Conservation (phyloP, 2,113 vertebrate species). For the Rhodinocichla rosea region DNA sequence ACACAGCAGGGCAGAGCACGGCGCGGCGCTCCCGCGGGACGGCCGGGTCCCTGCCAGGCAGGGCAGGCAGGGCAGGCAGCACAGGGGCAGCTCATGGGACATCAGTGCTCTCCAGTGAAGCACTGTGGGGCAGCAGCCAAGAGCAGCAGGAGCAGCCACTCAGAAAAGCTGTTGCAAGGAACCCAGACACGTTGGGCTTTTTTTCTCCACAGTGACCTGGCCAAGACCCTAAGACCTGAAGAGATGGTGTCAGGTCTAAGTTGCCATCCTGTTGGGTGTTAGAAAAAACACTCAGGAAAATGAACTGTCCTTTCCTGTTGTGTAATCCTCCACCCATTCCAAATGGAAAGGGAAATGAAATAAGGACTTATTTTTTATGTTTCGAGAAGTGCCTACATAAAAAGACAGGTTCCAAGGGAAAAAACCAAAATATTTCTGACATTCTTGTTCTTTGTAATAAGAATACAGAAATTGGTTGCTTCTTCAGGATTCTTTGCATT, state of each 20-base stretch:
- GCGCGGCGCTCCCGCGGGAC: rapidly evolving
- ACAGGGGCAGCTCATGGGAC: background rate
- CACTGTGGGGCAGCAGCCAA: background rate
- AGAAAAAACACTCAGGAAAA: background rate
- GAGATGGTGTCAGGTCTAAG: background rate
- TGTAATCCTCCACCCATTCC: background rate
- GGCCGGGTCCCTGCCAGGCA: background rate
- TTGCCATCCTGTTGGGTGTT: background rate
- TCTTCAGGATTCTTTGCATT: constrained; percentile 11
- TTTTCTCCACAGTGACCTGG: background rate
- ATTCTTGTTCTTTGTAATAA: background rate
- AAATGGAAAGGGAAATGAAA: background rate
- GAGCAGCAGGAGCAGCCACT: background rate
- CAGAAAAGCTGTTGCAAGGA: background rate
- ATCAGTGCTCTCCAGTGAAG: background rate
- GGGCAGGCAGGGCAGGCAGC: background rate
- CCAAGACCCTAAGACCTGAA: background rate
- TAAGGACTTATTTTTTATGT: background rate
- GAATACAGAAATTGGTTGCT: background rate
- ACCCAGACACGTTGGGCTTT: background rate
- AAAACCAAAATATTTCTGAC: background rate
- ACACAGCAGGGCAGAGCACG: background rate
- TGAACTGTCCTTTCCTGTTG: background rate
- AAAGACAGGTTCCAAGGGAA: background rate
- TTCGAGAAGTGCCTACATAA: constrained; percentile 8